These are phyloP conservation scores for Sebastolobus altivelis DNA, from an alignment of 2,797 vertebrate species.

Conservation along the genomic window DNA sequence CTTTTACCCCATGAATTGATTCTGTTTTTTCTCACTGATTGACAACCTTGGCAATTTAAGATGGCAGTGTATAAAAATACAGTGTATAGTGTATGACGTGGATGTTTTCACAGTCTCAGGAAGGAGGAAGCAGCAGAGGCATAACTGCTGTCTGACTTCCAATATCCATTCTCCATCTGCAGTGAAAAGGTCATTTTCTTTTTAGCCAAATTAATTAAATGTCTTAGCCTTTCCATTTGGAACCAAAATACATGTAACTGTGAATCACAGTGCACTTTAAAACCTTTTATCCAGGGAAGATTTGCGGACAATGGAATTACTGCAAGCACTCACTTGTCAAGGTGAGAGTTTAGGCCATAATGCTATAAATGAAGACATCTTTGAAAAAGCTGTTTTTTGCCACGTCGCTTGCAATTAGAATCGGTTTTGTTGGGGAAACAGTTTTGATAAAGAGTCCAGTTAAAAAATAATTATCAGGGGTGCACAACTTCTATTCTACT, in stretches of 20 bases:
- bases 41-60: neutral
- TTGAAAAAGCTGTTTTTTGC: neutral
- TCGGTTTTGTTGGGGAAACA: neutral
- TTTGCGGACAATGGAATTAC: neutral
- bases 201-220: slow-evolving; percentile 1
- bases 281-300: slow-evolving; percentile 4
- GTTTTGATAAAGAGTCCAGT: neutral
- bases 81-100: neutral
- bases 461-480: neutral
- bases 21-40: neutral
- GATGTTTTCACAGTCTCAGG: neutral
- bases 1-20: neutral
- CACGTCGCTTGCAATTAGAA: neutral
- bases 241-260: neutral
- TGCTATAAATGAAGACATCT: slow-evolving; percentile 9
- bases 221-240: slow-evolving; percentile 4
- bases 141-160: neutral
- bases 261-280: slow-evolving; percentile 38
- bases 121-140: neutral
- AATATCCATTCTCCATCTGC: neutral
- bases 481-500: neutral
- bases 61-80: neutral
- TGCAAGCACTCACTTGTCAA: neutral
- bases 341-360: neutral
- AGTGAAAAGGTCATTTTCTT: slow-evolving; percentile 29